Conservation (phyloP, 2,888 invertebrate species). For the Carcina quercana region DNA sequence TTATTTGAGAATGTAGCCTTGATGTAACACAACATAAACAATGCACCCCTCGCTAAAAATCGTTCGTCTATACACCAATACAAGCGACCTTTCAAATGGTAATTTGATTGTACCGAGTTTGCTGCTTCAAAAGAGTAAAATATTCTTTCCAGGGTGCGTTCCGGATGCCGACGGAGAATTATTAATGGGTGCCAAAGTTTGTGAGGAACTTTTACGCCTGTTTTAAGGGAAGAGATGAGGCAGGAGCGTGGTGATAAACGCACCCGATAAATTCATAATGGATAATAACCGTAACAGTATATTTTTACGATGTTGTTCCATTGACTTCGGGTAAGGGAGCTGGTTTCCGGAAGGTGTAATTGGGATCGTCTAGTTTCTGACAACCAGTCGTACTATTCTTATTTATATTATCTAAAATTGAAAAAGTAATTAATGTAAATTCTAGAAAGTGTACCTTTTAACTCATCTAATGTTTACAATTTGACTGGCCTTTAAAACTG, state of each 20-base stretch:
- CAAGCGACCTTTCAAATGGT: constrained; percentile 58
- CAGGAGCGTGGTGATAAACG: constrained; percentile 4
- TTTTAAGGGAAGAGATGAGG: constrained; percentile 19
- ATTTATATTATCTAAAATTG: too few species aligned
- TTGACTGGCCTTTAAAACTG: too few species aligned
- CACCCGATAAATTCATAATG: constrained; percentile 9
- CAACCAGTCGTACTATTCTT: too few species aligned
- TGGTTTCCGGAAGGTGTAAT: background rate
- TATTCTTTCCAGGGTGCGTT: constrained; percentile 61
- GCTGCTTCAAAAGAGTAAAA: constrained; percentile 61
- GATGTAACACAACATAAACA: too few species aligned
- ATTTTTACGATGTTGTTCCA: constrained; percentile 9
- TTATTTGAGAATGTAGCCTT: too few species aligned
- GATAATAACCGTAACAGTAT: constrained; percentile 8
- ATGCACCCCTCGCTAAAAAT: too few species aligned
- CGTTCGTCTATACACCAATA: constrained; percentile 52
- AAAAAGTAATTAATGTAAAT: too few species aligned
- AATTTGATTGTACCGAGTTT: constrained; percentile 67
- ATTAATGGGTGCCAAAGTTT: constrained; percentile 58
- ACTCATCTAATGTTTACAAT: too few species aligned
- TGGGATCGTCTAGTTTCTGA: too few species aligned
- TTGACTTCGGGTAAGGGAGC: constrained; percentile 7
- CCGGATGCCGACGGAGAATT: constrained; percentile 51
- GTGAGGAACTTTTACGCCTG: constrained; percentile 32
- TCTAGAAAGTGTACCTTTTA: too few species aligned